Evolutionary conservation across 2,113 vertebrate species (phyloP).

Genomic region (Lonchura striata): DNA sequence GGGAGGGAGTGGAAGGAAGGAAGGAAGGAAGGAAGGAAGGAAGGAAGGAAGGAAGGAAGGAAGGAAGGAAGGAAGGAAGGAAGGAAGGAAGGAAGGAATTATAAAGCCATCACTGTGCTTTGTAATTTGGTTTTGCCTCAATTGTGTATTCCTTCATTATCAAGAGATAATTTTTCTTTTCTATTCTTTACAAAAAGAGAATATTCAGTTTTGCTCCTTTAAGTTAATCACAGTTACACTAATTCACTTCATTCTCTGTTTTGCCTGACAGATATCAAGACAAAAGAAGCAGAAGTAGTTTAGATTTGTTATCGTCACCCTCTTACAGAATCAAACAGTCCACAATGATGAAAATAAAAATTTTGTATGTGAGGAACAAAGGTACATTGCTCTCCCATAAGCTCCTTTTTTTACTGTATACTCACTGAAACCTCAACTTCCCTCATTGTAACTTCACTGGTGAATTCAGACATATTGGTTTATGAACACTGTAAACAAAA

Average conservation of each 20-base stretch:
- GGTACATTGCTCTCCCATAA: rapidly evolving
- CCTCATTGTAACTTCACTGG: not conserved
- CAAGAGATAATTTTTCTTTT: not conserved
- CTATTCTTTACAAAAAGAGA: not conserved
- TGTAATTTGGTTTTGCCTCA: not conserved
- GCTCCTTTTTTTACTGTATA: not conserved
- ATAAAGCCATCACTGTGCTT: not conserved
- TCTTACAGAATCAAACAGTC: not conserved
- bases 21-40: not conserved
- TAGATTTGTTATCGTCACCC: not conserved
- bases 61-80: no score
- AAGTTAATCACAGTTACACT: not conserved
- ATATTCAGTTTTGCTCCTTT: rapidly evolving
- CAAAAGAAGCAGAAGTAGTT: not conserved
- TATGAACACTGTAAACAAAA: not conserved
- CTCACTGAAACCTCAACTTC: not conserved
- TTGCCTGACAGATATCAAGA: not conserved
- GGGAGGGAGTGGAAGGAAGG: no score
- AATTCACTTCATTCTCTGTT: not conserved
- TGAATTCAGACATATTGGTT: not conserved
- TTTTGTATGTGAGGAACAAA: not conserved
- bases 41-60: no score
- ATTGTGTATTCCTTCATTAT: not conserved
- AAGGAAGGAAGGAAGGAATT: not conserved
- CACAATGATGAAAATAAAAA: not conserved